Evolutionary conservation across 2,113 vertebrate species (phyloP).

Genomic region (Fulica atra): DNA sequence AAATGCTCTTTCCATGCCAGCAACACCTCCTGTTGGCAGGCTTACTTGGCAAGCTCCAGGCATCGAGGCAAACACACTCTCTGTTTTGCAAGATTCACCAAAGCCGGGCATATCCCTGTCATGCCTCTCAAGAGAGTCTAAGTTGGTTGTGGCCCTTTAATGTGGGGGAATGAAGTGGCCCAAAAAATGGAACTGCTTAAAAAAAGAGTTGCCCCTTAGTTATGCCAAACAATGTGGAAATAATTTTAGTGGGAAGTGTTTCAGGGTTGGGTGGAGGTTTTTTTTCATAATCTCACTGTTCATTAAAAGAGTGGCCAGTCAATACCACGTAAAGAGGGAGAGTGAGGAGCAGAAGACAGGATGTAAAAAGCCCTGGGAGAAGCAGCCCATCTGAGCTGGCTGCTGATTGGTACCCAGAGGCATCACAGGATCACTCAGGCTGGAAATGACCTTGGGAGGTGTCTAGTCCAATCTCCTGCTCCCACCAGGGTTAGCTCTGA

Average conservation of each 20-base stretch:
- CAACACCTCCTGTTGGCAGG: conserved; percentile 61
- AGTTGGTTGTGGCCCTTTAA: neutral
- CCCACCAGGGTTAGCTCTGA: neutral
- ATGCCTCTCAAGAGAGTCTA: neutral
- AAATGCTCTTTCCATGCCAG: conserved; percentile 23
- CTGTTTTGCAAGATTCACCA: neutral
- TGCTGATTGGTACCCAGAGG: neutral
- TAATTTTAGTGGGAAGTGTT: neutral
- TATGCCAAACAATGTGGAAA: neutral
- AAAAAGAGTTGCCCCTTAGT: neutral
- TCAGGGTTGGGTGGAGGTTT: neutral
- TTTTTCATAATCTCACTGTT: neutral
- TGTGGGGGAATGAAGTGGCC: neutral
- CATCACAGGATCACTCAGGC: neutral
- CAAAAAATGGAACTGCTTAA: neutral
- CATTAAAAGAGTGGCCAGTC: neutral
- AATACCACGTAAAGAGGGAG: neutral
- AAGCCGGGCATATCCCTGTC: neutral
- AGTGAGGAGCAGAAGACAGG: neutral
- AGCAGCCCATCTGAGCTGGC: neutral
- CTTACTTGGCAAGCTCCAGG: neutral
- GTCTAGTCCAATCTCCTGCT: neutral
- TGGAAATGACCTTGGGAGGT: neutral
- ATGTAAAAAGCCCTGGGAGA: neutral
- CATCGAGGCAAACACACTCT: neutral